Conservation (phyloP, 1,140 invertebrate species). For the Drosophila asahinai region DNA sequence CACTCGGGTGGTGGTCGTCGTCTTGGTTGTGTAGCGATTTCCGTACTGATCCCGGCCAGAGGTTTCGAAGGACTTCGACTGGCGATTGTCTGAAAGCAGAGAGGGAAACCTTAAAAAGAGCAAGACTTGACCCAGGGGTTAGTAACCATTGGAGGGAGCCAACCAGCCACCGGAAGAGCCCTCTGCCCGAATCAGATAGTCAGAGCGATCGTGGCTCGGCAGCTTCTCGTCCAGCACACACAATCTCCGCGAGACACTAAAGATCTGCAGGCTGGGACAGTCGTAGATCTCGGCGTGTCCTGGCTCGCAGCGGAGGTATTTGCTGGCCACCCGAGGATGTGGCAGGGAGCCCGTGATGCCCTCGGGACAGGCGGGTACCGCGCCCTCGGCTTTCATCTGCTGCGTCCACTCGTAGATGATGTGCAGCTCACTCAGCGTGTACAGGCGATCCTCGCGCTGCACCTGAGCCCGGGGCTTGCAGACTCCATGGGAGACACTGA, state of each 20-base stretch:
- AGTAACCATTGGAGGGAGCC: constrained; percentile 66
- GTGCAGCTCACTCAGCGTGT: constrained; percentile 32
- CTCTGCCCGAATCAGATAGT: constrained; percentile 23
- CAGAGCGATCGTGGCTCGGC: constrained; percentile 52
- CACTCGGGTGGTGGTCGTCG: constrained; percentile 34
- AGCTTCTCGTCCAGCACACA: constrained; percentile 50
- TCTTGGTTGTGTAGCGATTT: constrained; percentile 39
- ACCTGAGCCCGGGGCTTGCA: constrained; percentile 50
- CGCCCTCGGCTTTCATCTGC: constrained; percentile 8
- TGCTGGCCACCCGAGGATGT: constrained; percentile 87
- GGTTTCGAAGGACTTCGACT: constrained; percentile 45
- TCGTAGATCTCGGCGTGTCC: constrained; percentile 31
- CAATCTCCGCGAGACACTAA: constrained; percentile 60
- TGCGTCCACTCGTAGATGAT: constrained; percentile 59
- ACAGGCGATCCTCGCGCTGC: constrained; percentile 52
- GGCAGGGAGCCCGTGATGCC: constrained; percentile 87
- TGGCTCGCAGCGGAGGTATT: constrained; percentile 88
- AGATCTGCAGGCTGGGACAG: constrained; percentile 54
- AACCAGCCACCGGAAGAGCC: constrained; percentile 26
- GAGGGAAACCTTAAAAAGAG: constrained; percentile 5
- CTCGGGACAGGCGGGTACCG: constrained; percentile 85
- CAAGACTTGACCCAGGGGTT: constrained; percentile 19
- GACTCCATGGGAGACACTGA: constrained; percentile 49
- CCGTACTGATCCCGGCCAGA: constrained; percentile 17
- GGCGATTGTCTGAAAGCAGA: constrained; percentile 56